These are phyloP conservation scores for Trematocara unimaculatum DNA, from an alignment of 2,113 vertebrate genomes.

Conservation along the genomic window DNA sequence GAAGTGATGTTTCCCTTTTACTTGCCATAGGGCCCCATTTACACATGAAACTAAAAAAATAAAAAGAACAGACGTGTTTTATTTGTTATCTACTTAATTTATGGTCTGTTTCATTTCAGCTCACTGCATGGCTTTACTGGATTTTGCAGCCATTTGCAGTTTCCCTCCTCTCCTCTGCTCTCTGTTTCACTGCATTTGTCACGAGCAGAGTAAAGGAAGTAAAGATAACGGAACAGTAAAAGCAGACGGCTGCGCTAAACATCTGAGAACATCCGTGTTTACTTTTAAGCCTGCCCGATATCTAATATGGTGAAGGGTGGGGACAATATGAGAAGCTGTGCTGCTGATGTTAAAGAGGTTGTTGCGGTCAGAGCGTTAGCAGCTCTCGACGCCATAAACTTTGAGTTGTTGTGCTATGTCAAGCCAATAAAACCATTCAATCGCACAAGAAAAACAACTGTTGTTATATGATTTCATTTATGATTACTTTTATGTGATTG, in stretches of 20 bases:
- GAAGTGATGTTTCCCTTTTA: background rate
- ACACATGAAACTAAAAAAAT: background rate
- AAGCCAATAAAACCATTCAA: background rate
- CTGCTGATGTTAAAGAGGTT: background rate
- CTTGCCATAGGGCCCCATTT: background rate
- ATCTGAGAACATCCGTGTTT: background rate
- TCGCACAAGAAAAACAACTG: background rate
- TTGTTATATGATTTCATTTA: background rate
- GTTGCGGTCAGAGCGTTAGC: fast-evolving
- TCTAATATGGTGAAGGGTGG: background rate
- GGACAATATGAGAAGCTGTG: background rate
- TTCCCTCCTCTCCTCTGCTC: background rate
- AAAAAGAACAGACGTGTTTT: background rate
- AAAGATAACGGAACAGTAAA: background rate
- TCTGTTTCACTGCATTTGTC: background rate
- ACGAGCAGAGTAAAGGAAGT: background rate
- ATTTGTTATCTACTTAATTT: background rate
- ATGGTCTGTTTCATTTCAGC: background rate
- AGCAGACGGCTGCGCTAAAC: background rate
- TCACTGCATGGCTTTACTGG: background rate
- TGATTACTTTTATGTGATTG: background rate
- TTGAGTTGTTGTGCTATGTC: background rate
- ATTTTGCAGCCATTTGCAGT: background rate
- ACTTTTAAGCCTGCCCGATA: background rate
- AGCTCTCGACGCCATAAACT: fast-evolving